phyloP scores from a whole-genome alignment of 2,888 invertebrate genomes.

The Drosophila atripex region DNA sequence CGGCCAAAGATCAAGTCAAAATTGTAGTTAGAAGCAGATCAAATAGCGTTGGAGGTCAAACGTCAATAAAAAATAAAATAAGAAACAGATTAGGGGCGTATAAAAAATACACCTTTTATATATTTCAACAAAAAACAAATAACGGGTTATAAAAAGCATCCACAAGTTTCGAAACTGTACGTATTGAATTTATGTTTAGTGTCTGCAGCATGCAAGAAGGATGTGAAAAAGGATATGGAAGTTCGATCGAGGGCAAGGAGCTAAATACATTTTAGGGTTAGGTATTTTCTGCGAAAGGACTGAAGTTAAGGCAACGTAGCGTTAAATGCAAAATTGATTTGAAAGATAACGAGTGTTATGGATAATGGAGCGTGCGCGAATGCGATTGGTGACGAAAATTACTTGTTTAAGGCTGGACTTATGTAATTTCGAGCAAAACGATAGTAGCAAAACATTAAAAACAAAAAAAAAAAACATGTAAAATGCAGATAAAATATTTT shows the following conservation, averaged over 20 bases:
- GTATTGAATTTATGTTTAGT: slow-evolving; percentile 74
- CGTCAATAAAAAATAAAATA: slow-evolving; percentile 18
- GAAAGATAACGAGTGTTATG: slow-evolving; percentile 70
- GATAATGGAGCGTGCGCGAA: slow-evolving; percentile 69
- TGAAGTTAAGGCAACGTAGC: slow-evolving; percentile 82
- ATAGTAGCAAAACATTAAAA: slow-evolving; percentile 41
- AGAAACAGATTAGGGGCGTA: slow-evolving; percentile 39
- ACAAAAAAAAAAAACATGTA: slow-evolving; percentile 41
- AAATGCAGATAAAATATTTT: slow-evolving; percentile 61
- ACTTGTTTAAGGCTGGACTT: slow-evolving; percentile 68
- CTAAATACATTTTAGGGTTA: slow-evolving; percentile 77
- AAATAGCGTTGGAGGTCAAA: slow-evolving; percentile 6
- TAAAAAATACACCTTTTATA: slow-evolving; percentile 38
- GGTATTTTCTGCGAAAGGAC: slow-evolving; percentile 81
- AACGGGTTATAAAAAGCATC: no score
- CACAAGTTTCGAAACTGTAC: slow-evolving; percentile 45
- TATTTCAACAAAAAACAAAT: slow-evolving; percentile 25
- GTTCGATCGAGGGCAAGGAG: slow-evolving; percentile 47
- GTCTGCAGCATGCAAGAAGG: slow-evolving; percentile 54
- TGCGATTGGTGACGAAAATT: slow-evolving; percentile 61
- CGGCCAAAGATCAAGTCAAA: slow-evolving; percentile 52
- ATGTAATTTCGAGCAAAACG: slow-evolving; percentile 69
- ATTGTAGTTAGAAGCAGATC: slow-evolving; percentile 73
- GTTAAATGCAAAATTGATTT: slow-evolving; percentile 76
- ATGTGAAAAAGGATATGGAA: slow-evolving; percentile 16